These are phyloP conservation scores for Trissolcus brochymenae DNA, from an alignment of 2,888 invertebrate genomes.

Conservation along the genomic window DNA sequence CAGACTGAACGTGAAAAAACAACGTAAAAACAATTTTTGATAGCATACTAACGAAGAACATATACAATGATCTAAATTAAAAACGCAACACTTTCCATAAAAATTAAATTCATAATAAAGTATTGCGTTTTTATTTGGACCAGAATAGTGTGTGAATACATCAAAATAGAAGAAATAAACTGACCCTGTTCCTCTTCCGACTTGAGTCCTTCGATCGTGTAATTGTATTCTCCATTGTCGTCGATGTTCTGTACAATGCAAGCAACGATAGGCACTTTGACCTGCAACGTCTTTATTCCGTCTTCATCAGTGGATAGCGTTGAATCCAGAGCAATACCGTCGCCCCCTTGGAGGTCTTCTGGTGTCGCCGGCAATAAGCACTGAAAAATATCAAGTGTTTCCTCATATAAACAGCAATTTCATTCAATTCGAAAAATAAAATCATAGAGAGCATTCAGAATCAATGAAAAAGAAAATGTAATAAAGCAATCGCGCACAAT, in stretches of 20 bases:
- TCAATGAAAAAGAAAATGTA: neutral
- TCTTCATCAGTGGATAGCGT: constrained; percentile 66
- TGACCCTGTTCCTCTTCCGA: constrained; percentile 71
- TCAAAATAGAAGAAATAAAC: constrained; percentile 4
- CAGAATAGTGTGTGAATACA: no score
- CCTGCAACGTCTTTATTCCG: constrained; percentile 77
- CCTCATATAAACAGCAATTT: constrained; percentile 11
- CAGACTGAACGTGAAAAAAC: neutral
- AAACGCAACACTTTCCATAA: no score
- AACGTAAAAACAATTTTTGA: no score
- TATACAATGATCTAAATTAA: no score
- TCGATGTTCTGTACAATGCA: constrained; percentile 79
- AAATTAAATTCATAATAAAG: no score
- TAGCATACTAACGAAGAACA: no score
- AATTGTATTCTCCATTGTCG: constrained; percentile 77
- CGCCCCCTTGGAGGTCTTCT: constrained; percentile 82
- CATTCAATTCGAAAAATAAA: constrained; percentile 2
- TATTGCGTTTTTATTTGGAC: no score
- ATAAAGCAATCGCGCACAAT: constrained; percentile 3
- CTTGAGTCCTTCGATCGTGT: constrained; percentile 78
- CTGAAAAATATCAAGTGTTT: constrained; percentile 70
- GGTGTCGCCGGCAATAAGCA: constrained; percentile 85
- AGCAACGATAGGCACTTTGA: constrained; percentile 81
- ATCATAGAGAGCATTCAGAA: neutral
- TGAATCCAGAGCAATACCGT: constrained; percentile 78